These are phyloP conservation scores for Macrophya annulata DNA, from an alignment of 2,888 invertebrate species.

Conservation along the genomic window DNA sequence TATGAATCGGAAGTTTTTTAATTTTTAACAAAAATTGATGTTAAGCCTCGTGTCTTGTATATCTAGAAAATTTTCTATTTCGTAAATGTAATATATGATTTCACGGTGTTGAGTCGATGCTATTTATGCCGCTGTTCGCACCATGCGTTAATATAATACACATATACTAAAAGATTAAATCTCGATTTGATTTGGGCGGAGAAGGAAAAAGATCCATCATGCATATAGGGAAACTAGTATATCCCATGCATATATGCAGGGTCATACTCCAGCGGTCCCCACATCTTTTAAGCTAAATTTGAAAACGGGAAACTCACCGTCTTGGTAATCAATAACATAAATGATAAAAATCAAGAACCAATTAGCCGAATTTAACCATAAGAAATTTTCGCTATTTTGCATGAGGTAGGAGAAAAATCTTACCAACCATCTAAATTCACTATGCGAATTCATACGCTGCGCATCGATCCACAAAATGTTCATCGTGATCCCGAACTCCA, in stretches of 20 bases:
- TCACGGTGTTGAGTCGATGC: constrained; percentile 22
- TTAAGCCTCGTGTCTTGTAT: background rate
- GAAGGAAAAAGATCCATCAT: background rate
- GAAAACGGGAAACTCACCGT: background rate
- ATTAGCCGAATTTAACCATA: too few species aligned
- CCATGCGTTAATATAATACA: background rate
- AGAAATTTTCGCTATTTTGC: too few species aligned
- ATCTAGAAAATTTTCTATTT: background rate
- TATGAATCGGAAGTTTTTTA: background rate
- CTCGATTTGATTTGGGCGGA: constrained; percentile 10
- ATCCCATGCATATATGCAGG: background rate
- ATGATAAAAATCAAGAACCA: too few species aligned
- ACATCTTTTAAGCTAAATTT: background rate
- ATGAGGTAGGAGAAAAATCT: too few species aligned
- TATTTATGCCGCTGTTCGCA: constrained; percentile 10
- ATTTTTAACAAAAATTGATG: background rate
- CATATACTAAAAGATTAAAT: background rate
- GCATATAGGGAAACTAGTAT: background rate
- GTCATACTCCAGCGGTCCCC: background rate
- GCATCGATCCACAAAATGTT: background rate
- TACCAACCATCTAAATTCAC: too few species aligned
- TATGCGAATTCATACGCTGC: too few species aligned
- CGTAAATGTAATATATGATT: background rate
- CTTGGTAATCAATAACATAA: too few species aligned
- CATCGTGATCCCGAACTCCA: background rate